Percentiles rank a stretch among this genome's conserved stretches.
Evolutionary conservation across 2,113 vertebrate genomes (phyloP).

Genomic region (Axis porcinus): DNA sequence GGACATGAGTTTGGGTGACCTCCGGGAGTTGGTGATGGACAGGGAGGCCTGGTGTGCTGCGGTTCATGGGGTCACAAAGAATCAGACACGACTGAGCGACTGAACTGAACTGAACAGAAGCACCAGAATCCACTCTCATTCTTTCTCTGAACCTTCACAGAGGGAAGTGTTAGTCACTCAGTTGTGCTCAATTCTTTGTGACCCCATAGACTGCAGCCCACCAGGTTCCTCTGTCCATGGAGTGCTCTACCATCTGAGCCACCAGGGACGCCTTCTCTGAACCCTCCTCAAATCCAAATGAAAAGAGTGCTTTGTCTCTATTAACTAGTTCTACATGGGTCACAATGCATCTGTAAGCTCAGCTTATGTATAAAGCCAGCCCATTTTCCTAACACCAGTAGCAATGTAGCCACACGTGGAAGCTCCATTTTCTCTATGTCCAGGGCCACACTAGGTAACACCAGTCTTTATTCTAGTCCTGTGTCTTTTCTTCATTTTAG

Average conservation of each 20-base stretch:
- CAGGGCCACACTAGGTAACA: neutral
- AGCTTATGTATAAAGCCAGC: neutral
- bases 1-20: neutral
- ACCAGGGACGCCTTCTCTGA: neutral
- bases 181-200: neutral
- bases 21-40: neutral
- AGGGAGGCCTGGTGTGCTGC: rapidly evolving
- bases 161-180: neutral
- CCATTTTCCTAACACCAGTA: neutral
- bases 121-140: neutral
- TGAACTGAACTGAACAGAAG: neutral
- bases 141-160: neutral
- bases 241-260: neutral
- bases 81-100: rapidly evolving
- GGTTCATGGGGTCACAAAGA: rapidly evolving
- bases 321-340: neutral
- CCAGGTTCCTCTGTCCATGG: neutral
- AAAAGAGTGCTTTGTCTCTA: neutral
- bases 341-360: neutral
- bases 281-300: neutral
- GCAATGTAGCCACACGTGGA: neutral
- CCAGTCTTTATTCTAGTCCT: neutral
- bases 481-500: neutral
- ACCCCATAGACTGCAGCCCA: neutral
- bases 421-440: neutral